These are phyloP conservation scores for Lates calcarifer DNA, from an alignment of 2,113 vertebrate genomes.

Conservation along the genomic window DNA sequence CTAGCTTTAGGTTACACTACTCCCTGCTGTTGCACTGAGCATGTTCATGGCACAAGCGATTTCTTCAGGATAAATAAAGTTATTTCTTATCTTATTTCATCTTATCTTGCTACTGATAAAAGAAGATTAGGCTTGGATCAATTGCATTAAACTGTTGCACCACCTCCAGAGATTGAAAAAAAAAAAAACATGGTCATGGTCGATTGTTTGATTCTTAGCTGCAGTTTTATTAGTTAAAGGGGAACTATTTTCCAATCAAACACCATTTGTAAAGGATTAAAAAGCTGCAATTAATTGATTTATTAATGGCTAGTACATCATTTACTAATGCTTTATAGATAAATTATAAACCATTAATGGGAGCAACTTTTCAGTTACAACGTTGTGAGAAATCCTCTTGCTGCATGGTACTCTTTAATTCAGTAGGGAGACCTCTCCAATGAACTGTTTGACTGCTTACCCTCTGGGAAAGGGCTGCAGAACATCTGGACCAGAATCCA, in stretches of 20 bases:
- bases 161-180: slow-evolving; percentile 15
- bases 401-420: too few relatives aligned
- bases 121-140: not conserved
- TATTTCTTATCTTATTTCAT: too few relatives aligned
- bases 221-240: not conserved
- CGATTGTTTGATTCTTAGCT: not conserved
- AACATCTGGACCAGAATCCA: too few relatives aligned
- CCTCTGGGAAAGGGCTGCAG: too few relatives aligned
- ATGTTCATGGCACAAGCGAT: too few relatives aligned
- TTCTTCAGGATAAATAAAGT: too few relatives aligned
- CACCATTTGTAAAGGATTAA: not conserved
- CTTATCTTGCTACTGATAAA: not conserved
- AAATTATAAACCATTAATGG: not conserved
- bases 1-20: not conserved
- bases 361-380: too few relatives aligned
- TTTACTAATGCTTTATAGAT: not conserved
- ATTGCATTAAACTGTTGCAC: slow-evolving; percentile 20
- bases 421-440: too few relatives aligned
- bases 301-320: not conserved
- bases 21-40: too few relatives aligned
- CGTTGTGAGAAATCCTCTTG: too few relatives aligned
- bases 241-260: not conserved
- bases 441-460: too few relatives aligned
- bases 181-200: not conserved
- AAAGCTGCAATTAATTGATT: too few relatives aligned